Conservation (phyloP, 2,113 vertebrate genomes). For the Saguinus imperator region DNA sequence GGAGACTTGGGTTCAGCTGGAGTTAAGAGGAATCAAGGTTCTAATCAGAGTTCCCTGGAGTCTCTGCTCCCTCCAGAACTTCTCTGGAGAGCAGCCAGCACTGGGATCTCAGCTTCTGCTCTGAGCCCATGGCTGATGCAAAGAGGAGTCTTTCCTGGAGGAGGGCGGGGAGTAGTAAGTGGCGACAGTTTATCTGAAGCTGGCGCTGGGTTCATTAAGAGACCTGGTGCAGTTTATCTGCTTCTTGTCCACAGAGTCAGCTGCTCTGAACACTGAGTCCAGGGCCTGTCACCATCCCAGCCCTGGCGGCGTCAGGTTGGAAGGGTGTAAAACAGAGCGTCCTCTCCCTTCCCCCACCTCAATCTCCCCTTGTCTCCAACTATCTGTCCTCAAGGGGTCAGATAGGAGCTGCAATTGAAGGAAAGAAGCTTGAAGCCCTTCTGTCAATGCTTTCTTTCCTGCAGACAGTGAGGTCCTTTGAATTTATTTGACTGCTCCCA, state of each 20-base stretch:
- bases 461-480: not conserved
- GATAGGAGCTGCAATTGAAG: constrained; percentile 44
- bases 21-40: not conserved
- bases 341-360: not conserved
- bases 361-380: constrained; percentile 29
- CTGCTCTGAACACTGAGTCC: constrained; percentile 64
- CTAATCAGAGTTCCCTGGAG: not conserved
- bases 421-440: constrained; percentile 3
- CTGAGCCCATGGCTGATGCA: not conserved
- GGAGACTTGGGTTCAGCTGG: not conserved
- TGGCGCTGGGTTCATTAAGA: constrained; percentile 80
- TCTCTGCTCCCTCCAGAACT: not conserved
- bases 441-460: constrained; percentile 1
- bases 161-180: constrained; percentile 67
- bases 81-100: not conserved
- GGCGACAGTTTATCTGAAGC: constrained; percentile 87
- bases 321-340: not conserved
- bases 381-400: constrained; percentile 70
- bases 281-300: constrained; percentile 78
- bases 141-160: constrained; percentile 5
- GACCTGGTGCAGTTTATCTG: constrained; percentile 82
- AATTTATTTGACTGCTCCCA: not conserved
- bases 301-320: constrained; percentile 37
- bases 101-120: not conserved
- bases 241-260: constrained; percentile 80